A percentile compares a stretch with the other conserved stretches of the same genome.
Conservation (phyloP, 1,140 invertebrate genomes). For the Onthophagus taurus region DNA sequence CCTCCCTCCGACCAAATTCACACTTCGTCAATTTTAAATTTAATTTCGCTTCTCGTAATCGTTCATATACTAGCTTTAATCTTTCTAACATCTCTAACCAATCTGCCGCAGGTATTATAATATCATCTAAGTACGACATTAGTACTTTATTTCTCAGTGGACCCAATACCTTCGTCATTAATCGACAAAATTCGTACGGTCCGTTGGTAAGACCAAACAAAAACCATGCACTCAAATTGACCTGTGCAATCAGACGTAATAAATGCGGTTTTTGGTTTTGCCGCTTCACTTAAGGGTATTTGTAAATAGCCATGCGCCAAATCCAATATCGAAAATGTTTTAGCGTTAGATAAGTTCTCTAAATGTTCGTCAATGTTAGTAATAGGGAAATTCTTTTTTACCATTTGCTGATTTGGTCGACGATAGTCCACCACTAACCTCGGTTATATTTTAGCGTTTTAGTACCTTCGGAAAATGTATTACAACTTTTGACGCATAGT, state of each 20-base stretch:
- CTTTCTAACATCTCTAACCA: slow-evolving; percentile 19
- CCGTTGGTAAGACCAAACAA: slow-evolving; percentile 37
- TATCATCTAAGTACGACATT: slow-evolving; percentile 24
- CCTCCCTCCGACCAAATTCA: slow-evolving; percentile 1
- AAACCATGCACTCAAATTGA: slow-evolving; percentile 37
- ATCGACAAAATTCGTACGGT: slow-evolving; percentile 25
- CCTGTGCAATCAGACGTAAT: slow-evolving; percentile 33
- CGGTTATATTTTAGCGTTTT: no score
- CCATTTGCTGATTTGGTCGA: slow-evolving; percentile 16
- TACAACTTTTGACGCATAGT: no score
- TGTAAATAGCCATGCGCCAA: slow-evolving; percentile 26
- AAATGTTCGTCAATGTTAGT: slow-evolving; percentile 39
- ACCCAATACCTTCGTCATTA: slow-evolving; percentile 26
- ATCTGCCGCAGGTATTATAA: slow-evolving; percentile 16
- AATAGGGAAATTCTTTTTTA: slow-evolving; percentile 23
- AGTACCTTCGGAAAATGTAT: no score
- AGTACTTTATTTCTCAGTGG: slow-evolving; percentile 21
- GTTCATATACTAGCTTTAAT: slow-evolving; percentile 19
- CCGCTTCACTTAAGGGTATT: slow-evolving; percentile 16
- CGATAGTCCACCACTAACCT: slow-evolving; percentile 35
- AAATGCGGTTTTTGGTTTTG: slow-evolving; percentile 26
- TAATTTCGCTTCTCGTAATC: slow-evolving; percentile 2
- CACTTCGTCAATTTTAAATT: slow-evolving; percentile 12
- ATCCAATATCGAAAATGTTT: slow-evolving; percentile 23
- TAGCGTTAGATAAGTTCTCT: slow-evolving; percentile 17